Conservation (phyloP, 2,113 vertebrate species). For the Cyanoderma ruficeps region DNA sequence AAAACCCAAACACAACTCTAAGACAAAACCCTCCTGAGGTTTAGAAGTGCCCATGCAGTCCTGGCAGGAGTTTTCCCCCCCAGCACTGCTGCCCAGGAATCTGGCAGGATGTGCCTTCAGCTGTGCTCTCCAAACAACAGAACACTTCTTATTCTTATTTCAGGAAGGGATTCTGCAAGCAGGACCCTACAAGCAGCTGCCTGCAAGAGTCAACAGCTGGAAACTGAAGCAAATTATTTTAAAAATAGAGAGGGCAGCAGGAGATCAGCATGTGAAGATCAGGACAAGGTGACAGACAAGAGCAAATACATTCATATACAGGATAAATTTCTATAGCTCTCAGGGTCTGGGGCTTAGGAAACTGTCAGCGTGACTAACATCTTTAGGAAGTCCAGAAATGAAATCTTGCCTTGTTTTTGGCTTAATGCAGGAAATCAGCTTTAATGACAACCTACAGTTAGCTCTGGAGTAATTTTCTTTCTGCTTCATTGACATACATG, state of each 20-base stretch:
- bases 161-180: not conserved
- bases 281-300: not conserved
- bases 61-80: not conserved
- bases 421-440: constrained; percentile 31
- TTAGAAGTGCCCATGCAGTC: not conserved
- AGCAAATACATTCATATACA: not conserved
- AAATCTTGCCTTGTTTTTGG: constrained; percentile 16
- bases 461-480: constrained; percentile 49
- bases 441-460: constrained; percentile 67
- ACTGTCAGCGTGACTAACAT: not conserved
- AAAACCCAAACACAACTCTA: not conserved
- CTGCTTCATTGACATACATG: constrained; percentile 36
- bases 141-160: not conserved
- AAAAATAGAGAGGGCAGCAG: not conserved
- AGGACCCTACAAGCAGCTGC: constrained; percentile 11
- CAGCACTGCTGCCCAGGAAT: not conserved
- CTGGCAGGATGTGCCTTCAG: constrained; percentile 33
- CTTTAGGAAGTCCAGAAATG: constrained; percentile 16
- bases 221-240: not conserved
- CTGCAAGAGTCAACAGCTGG: constrained; percentile 45
- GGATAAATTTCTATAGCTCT: not conserved
- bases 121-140: constrained; percentile 57
- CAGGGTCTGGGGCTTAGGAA: not conserved
- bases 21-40: not conserved
- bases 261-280: not conserved